Percentiles rank a stretch among this genome's conserved stretches.
phyloP scores from a whole-genome alignment of 2,113 vertebrate species.

The Rhinogobius similis region DNA sequence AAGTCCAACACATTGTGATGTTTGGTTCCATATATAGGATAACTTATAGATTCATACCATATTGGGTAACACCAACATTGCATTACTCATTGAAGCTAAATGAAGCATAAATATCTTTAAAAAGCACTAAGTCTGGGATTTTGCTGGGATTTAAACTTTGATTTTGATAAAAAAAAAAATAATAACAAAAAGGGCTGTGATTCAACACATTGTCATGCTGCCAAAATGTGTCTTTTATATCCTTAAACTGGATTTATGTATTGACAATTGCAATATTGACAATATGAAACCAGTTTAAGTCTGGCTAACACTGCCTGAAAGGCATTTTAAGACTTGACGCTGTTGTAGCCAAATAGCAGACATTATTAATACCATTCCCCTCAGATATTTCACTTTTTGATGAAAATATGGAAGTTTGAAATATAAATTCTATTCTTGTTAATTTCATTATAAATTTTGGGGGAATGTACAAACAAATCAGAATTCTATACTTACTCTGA shows the following conservation, averaged over 20 bases:
- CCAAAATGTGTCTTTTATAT: background rate
- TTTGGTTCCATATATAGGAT: background rate
- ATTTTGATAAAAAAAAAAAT: background rate
- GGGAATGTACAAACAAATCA: background rate
- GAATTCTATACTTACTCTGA: no score
- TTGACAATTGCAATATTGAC: background rate
- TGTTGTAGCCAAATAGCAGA: no score
- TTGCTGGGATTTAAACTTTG: background rate
- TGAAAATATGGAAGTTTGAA: no score
- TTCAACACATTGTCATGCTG: no score
- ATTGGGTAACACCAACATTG: constrained; percentile 11
- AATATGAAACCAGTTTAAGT: background rate
- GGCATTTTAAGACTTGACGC: background rate
- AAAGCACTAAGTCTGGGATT: background rate
- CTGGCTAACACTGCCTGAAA: background rate
- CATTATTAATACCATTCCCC: no score
- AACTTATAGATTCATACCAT: background rate
- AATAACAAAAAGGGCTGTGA: no score
- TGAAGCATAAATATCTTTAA: constrained; percentile 12
- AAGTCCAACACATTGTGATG: constrained; percentile 7
- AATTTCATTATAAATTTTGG: no score
- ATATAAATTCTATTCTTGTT: no score
- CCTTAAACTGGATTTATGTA: background rate
- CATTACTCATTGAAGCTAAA: background rate
- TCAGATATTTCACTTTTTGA: no score